Evolutionary conservation across 2,113 vertebrate genomes (phyloP).

Genomic region (Macquaria ambigua): DNA sequence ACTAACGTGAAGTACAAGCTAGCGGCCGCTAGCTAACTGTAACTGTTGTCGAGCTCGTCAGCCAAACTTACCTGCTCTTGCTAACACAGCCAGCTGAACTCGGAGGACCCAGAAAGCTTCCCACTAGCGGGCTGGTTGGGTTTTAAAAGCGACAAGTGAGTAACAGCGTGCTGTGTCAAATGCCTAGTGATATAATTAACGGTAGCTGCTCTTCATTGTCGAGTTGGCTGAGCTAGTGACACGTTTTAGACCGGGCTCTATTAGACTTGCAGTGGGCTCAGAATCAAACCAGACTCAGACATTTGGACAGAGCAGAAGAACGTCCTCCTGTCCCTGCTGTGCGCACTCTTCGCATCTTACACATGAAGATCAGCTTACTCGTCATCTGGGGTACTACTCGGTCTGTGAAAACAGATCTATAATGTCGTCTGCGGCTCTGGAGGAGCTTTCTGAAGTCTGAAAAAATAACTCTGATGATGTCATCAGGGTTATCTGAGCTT

Average conservation of each 20-base stretch:
- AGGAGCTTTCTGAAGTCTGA: background rate
- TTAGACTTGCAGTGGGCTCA: background rate
- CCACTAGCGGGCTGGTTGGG: background rate
- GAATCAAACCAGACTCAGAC: background rate
- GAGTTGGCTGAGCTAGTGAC: background rate
- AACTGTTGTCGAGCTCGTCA: background rate
- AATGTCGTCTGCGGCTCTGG: background rate
- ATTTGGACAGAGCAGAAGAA: background rate
- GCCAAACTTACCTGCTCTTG: constrained; percentile 17
- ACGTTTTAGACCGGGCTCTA: background rate
- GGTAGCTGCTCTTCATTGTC: background rate
- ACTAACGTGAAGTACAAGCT: background rate
- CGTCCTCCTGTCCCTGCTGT: background rate
- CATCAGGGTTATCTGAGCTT: background rate
- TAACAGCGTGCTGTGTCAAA: background rate
- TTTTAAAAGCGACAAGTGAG: constrained; percentile 16
- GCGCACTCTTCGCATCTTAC: background rate
- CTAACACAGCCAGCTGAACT: constrained; percentile 19
- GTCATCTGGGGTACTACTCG: background rate
- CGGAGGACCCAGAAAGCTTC: background rate
- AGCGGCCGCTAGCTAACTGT: background rate
- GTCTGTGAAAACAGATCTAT: background rate
- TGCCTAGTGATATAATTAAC: background rate
- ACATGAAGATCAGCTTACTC: background rate
- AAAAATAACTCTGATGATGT: background rate